Conservation (phyloP, 2,797 vertebrate genomes). For the Aphelocoma californica region DNA sequence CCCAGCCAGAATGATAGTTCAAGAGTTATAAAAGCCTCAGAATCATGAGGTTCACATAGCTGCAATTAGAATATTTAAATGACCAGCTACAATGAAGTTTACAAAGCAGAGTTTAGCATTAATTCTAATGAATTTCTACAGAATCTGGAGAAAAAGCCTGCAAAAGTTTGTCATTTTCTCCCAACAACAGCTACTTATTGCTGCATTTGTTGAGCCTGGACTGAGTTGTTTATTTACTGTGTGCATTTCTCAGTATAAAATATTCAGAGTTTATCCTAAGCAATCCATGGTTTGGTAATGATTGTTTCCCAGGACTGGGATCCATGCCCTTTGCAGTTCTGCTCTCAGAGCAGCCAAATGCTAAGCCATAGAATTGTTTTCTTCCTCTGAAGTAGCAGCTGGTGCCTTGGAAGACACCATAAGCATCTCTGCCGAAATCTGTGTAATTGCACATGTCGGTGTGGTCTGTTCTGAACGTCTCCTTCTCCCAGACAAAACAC, state of each 20-base stretch:
- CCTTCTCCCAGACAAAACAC: constrained; percentile 63
- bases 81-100: neutral
- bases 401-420: constrained; percentile 68
- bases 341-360: constrained; percentile 47
- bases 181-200: neutral
- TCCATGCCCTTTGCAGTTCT: constrained; percentile 50
- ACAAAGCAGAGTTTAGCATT: neutral
- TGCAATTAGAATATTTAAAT: constrained; percentile 25
- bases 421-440: constrained; percentile 56
- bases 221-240: neutral
- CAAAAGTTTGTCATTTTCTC: neutral
- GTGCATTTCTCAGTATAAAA: constrained; percentile 2
- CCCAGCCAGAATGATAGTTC: neutral
- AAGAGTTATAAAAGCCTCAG: neutral
- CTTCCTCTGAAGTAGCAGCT: constrained; percentile 58
- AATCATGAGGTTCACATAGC: neutral
- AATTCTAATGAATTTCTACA: neutral
- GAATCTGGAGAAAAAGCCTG: neutral
- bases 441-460: constrained; percentile 60
- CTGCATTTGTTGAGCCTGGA: neutral
- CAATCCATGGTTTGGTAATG: neutral
- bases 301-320: constrained; percentile 44
- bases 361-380: constrained; percentile 50
- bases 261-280: constrained; percentile 42
- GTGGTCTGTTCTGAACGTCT: constrained; percentile 37